Percentiles rank a stretch among this genome's conserved stretches.
Evolutionary conservation across 2,113 vertebrate species (phyloP).

Genomic region (Calyptomena viridis): DNA sequence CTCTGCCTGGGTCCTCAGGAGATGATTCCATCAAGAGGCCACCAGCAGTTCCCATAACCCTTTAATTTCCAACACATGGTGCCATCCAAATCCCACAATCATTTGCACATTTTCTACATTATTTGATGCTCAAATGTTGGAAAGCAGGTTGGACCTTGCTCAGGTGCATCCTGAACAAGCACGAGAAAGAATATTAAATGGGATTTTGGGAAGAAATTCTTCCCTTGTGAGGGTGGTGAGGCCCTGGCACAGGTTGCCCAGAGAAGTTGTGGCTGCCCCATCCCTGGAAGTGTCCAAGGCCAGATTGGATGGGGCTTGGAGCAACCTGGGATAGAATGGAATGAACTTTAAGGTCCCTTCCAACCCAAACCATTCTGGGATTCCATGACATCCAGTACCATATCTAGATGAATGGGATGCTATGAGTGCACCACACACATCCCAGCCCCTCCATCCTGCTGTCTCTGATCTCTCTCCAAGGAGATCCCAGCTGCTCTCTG

Average conservation of each 20-base stretch:
- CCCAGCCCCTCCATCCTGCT: not conserved
- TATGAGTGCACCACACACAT: not conserved
- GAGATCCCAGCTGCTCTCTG: constrained; percentile 7
- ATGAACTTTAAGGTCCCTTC: not conserved
- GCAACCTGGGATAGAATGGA: rapidly evolving
- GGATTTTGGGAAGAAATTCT: rapidly evolving
- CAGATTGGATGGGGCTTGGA: rapidly evolving
- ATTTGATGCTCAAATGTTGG: not conserved
- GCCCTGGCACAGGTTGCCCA: not conserved
- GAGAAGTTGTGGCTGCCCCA: not conserved
- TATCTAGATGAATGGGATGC: rapidly evolving
- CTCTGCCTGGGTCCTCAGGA: not conserved
- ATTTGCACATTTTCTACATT: not conserved
- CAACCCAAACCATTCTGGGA: not conserved
- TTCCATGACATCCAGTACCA: not conserved
- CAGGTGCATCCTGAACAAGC: not conserved
- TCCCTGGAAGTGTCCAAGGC: not conserved
- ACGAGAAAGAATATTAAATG: not conserved
- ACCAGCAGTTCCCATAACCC: not conserved
- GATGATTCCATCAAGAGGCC: not conserved
- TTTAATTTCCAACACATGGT: not conserved
- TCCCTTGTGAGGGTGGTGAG: rapidly evolving
- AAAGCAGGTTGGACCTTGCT: not conserved
- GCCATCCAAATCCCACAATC: not conserved
- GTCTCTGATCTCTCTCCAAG: not conserved